phyloP scores from a whole-genome alignment of 1,140 invertebrate genomes.

The Cydia fagiglandana region DNA sequence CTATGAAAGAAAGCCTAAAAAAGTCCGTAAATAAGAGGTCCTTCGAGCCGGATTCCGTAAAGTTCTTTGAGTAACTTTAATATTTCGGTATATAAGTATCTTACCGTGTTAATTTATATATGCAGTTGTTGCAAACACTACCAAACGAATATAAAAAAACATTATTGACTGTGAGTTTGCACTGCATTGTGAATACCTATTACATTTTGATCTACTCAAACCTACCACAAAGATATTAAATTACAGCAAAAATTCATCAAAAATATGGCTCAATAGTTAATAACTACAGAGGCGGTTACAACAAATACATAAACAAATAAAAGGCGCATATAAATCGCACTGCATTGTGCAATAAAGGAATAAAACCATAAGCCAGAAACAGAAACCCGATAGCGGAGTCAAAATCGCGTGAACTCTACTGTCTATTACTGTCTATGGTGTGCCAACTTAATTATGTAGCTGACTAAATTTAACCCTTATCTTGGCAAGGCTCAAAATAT shows the following conservation, averaged over 20 bases:
- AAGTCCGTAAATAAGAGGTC: too few relatives aligned
- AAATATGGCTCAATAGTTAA: not conserved
- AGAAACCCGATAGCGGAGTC: conserved; percentile 22
- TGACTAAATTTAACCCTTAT: not conserved
- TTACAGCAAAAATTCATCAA: conserved; percentile 1
- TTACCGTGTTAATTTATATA: too few relatives aligned
- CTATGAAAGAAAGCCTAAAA: too few relatives aligned
- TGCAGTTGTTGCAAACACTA: too few relatives aligned
- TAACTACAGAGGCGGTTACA: not conserved
- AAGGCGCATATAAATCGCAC: conserved; percentile 8
- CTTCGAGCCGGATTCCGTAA: too few relatives aligned
- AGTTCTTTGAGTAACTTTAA: too few relatives aligned
- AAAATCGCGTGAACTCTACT: conserved; percentile 23
- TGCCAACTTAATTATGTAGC: not conserved
- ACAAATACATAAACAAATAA: conserved; percentile 24
- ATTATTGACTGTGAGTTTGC: not conserved
- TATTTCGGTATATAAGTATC: too few relatives aligned
- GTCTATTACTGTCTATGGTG: conserved; percentile 23
- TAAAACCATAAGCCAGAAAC: conserved; percentile 19
- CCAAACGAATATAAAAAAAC: too few relatives aligned
- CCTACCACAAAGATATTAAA: not conserved
- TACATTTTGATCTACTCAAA: not conserved
- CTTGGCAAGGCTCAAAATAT: too few relatives aligned
- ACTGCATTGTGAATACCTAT: not conserved
- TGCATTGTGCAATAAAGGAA: conserved; percentile 10